Percentiles rank a stretch among this genome's conserved stretches.
Conservation (phyloP, 2,113 vertebrate species). For the Noctilio leporinus region DNA sequence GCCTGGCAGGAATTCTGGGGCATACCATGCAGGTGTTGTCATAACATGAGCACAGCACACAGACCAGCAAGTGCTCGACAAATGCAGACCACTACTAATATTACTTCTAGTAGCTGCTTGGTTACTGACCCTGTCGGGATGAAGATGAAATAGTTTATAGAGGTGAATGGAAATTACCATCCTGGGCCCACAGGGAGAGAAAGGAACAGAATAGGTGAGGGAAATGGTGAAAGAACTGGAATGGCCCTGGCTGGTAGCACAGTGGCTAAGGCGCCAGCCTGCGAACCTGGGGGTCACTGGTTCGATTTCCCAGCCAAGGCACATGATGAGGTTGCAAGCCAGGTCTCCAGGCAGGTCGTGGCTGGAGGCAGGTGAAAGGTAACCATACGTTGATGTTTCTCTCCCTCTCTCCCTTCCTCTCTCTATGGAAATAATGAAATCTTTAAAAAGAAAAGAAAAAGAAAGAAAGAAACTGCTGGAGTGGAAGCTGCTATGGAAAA, state of each 20-base stretch:
- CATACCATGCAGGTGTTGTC: background rate
- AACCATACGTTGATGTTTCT: too few relatives aligned
- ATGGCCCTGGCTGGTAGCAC: too few relatives aligned
- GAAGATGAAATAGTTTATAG: background rate
- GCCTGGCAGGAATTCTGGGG: background rate
- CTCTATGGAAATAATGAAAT: too few relatives aligned
- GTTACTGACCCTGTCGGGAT: background rate
- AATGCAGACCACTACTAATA: accelerated
- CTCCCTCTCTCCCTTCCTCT: too few relatives aligned
- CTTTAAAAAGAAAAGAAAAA: too few relatives aligned
- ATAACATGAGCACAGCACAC: background rate
- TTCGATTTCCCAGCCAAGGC: too few relatives aligned
- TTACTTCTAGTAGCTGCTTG: background rate
- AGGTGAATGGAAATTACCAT: background rate
- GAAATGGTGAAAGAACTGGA: background rate
- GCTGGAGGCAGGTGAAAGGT: too few relatives aligned
- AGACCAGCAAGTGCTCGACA: background rate
- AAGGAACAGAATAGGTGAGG: background rate
- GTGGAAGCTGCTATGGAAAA: background rate
- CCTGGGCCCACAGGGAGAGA: background rate
- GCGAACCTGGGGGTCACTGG: too few relatives aligned
- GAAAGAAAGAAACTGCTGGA: too few relatives aligned
- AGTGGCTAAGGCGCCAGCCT: too few relatives aligned
- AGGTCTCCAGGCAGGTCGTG: too few relatives aligned
- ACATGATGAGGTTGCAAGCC: too few relatives aligned